Percentiles rank a stretch among this genome's conserved stretches.
These are phyloP conservation scores for Malurus alboscapulatus DNA, from an alignment of 2,113 vertebrate genomes.

Conservation along the genomic window DNA sequence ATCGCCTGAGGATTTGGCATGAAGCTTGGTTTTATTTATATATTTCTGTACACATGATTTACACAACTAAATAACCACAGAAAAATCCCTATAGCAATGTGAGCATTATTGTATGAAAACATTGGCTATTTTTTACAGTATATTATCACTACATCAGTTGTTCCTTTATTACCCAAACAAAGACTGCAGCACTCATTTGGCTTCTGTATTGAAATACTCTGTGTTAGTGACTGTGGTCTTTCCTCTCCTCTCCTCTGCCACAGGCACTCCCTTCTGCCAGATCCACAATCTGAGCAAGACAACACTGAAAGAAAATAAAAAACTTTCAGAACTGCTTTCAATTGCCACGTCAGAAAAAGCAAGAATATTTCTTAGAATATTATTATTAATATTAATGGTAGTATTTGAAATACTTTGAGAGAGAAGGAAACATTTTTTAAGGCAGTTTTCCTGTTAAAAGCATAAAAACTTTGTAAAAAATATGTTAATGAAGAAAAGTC, in stretches of 20 bases:
- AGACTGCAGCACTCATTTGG: neutral
- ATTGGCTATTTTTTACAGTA: neutral
- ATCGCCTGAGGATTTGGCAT: neutral
- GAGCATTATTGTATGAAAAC: neutral
- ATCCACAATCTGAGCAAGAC: neutral
- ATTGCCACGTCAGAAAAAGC: neutral
- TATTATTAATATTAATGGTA: neutral
- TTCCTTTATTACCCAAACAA: conserved; percentile 23
- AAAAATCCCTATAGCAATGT: neutral
- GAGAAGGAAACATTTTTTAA: neutral
- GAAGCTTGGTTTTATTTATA: neutral
- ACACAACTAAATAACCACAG: neutral
- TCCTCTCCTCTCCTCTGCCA: neutral
- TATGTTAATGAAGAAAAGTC: neutral
- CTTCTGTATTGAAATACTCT: neutral
- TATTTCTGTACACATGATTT: neutral
- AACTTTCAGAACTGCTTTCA: neutral
- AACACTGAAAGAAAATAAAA: neutral
- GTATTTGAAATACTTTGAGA: neutral
- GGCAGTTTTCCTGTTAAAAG: neutral
- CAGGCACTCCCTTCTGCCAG: neutral
- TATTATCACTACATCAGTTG: neutral
- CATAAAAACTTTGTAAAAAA: neutral
- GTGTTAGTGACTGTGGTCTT: neutral
- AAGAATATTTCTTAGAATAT: neutral